Evolutionary conservation across 2,797 vertebrate genomes (phyloP), one percentile per base, ranked within the genome.

Genomic region (Pyrocephalus nanus): DNA sequence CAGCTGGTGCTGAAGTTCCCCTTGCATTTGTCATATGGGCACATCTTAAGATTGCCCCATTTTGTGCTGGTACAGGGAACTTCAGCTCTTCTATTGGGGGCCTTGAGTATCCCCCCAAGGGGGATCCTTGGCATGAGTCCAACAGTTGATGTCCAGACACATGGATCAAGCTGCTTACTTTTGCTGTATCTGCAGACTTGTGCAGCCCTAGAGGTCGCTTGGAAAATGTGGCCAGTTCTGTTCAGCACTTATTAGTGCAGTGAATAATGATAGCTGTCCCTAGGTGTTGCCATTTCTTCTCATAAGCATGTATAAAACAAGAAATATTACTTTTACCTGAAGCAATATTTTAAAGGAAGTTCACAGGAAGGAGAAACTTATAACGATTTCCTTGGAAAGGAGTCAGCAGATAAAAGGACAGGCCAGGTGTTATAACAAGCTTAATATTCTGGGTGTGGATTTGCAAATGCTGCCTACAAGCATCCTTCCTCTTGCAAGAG

Each of bases 391-490:
- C 25, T 60, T 77, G 70, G 79, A 40, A 96, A 73, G 0, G 0
- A 82, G 50, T 75, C 79, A 90, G 70, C 79, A 86, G 76, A 53
- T 12, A 2, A 47, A 54, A 65, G 0, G 3, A 62, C 62, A 61
- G 55, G 62, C 70, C 55, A 66, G 70, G 62, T 94, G 92, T 96
- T 95, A 83, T 90, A 96, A 88, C 34, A 66, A 55, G 91, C 79
- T 91, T 96, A 51, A 50, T 67, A 76, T 70, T 47, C 65, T 69
- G 82, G 32, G 89, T 90, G 73, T 88, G 88, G 91, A 92, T 92
- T 91, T 91, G 79, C 62, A 84, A 91, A 70, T 27, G 15, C 85
- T 91, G 91, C 73, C 79, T 73, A 69, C 55, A 57, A 88, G 76
- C 85, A 86, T 75, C 72, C 84, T 92, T 94, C 82, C 73, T 85